Base-by-base conservation (phyloP, 2,113 vertebrate species). In the Neodon shergylaensis region DNA sequence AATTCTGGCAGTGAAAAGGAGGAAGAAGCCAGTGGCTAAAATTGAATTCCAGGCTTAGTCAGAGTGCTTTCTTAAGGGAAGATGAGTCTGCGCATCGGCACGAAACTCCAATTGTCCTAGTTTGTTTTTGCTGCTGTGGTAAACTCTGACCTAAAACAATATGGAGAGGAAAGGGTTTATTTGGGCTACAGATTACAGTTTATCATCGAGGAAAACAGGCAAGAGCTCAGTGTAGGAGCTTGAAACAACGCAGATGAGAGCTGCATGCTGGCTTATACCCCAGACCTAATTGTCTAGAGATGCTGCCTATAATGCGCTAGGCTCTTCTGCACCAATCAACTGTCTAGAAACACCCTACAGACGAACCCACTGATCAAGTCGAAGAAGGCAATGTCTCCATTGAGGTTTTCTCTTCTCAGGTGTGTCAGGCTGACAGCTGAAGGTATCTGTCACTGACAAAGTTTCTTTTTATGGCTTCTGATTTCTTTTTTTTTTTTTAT, bases 401-500 rank as follows among this genome's bases (percentile, higher is more conserved):
- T 83, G 81, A 42, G 81, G n/a, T 63, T 83, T 83, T 82, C n/a
- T 63, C 24, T 44, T 83, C 14, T 26, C 58, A 63, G 81, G 7
- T 83, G 81, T 83, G n/a, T 63, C 58, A 83, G 63, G 58, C 42
- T 63, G 81, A 63, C 58, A 83, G 42, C 58, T 10, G 58, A 31
- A 42, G 24, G 81, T 83, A 63, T 42, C 58, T 44, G 17, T 83
- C 85, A 87, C 7, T 33, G n/a, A 42, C n/a, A 33, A 17, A 52
- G 36, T 73, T 77, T 96, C 21, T 6, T 10, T 79, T 66, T 76
- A 19, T 70, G 21, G 8, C 47, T 91, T 74, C 28, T 54, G 10
- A 58, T 93, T 89, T 86, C 16, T 66, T 94, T 92, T 92, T 74
- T 66, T 19, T 92, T 74, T 66, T 19, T n/a, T n/a, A n/a, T n/a